These are phyloP conservation scores for Zophobas morio DNA, from an alignment of 1,140 invertebrate genomes.

Conservation along the genomic window DNA sequence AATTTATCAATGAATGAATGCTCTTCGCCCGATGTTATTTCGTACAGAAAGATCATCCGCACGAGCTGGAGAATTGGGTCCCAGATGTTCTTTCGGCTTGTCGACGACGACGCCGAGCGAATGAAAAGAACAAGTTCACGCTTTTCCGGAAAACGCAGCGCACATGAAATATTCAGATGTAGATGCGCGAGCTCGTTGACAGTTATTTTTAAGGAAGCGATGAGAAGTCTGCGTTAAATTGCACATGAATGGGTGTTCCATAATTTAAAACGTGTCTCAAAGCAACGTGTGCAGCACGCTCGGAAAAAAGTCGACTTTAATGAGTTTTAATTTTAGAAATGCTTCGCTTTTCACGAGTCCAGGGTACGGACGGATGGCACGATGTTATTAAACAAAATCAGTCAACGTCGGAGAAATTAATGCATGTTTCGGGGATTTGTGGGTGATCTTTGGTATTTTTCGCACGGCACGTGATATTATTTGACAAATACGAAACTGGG, in stretches of 20 bases:
- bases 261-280: slow-evolving; percentile 16
- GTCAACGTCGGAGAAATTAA: background rate
- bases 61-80: too few relatives aligned
- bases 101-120: background rate
- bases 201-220: slow-evolving; percentile 39
- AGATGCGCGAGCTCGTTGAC: slow-evolving; percentile 25
- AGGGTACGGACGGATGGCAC: background rate
- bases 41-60: too few relatives aligned
- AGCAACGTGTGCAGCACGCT: background rate
- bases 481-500: background rate
- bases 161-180: slow-evolving; percentile 38
- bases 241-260: slow-evolving; percentile 25
- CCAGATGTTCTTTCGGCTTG: background rate
- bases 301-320: background rate
- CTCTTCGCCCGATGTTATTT: too few relatives aligned
- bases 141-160: slow-evolving; percentile 18
- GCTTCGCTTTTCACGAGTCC: background rate
- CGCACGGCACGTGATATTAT: background rate
- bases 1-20: too few relatives aligned
- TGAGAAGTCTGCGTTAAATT: slow-evolving; percentile 36
- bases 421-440: background rate
- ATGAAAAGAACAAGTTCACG: background rate
- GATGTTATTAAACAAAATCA: slow-evolving; percentile 6
- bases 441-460: background rate
- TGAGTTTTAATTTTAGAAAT: slow-evolving; percentile 5